Evolutionary conservation across 2,797 vertebrate genomes (phyloP).

Genomic region (Myotis planiceps): DNA sequence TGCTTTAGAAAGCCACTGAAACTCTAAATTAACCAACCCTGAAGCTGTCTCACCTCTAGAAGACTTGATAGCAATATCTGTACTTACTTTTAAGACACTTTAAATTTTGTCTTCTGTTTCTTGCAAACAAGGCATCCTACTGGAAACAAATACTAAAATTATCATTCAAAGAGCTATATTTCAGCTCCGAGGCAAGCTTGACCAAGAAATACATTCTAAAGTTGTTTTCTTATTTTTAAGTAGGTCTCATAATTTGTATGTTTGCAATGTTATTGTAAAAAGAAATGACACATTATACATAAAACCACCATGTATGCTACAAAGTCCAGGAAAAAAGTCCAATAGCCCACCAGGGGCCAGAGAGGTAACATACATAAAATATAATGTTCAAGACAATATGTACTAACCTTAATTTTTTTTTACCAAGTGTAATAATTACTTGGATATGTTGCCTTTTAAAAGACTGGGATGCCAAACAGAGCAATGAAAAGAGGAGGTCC

Average conservation of each 20-base stretch:
- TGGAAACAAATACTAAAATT: not conserved
- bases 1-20: not conserved
- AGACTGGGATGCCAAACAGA: not conserved
- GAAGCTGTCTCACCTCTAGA: not conserved
- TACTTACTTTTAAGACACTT: not conserved
- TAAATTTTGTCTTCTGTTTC: not conserved
- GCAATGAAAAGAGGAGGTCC: not conserved
- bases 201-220: not conserved
- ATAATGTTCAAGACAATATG: not conserved
- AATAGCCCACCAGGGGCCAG: not conserved
- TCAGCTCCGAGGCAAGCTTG: not conserved
- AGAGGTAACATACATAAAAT: slow-evolving; percentile 6
- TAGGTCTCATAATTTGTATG: not conserved
- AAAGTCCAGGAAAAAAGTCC: not conserved
- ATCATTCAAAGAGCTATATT: not conserved
- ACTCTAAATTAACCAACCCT: not conserved
- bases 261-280: not conserved
- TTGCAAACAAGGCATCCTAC: not conserved
- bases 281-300: not conserved
- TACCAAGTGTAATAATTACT: not conserved
- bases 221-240: not conserved
- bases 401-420: not conserved
- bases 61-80: not conserved
- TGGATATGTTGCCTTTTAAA: not conserved
- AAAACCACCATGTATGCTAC: not conserved